Base-by-base conservation (phyloP, 2,113 vertebrate genomes). In the Sylvicapra grimmia region DNA sequence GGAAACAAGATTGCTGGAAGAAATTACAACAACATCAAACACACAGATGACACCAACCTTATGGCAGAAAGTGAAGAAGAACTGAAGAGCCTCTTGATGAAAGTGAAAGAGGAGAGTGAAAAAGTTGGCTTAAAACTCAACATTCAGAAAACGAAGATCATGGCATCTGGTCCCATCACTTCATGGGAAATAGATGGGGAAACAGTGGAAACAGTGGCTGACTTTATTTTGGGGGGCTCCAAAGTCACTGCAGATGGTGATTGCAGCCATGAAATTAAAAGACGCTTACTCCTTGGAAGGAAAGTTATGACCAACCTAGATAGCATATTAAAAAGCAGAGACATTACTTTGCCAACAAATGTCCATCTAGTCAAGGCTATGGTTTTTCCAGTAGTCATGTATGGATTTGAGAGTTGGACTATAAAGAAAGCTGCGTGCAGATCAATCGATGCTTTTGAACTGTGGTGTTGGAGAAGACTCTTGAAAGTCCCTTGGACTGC, bases 341-440 rank as follows among this genome's bases (percentile, higher is more conserved):
- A 36, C n/a, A 72, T 72, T 21, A 72, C n/a, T 72, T 36, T 72
- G 33, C 65, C n/a, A 10, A 72, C n/a, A 5, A 68, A 72, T 9
- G n/a, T 36, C 65, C 8, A 0, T 68, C n/a, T 72, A 72, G 4
- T 36, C 65, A 36, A 72, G 65, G 33, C 16, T 68, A 19, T 68
- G 63, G 33, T 36, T 68, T 68, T 68, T 68, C 65, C 65, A 10
- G 8, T 36, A 1, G 33, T 72, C 18, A 36, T 72, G n/a, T 72
- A 36, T 11, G 18, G 65, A 36, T 72, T 18, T 72, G 65, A 72
- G 18, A 36, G 33, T 11, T 72, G 65, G 18, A 72, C 65, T 72
- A 5, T 72, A 11, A 68, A 21, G 18, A 10, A 72, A 11, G 18
- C 65, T 72, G n/a, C 21, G 18, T 0, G 0, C 18, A 5, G 4